Evolutionary conservation across 2,797 vertebrate species (phyloP).

Genomic region (Phataginus tetradactyla): DNA sequence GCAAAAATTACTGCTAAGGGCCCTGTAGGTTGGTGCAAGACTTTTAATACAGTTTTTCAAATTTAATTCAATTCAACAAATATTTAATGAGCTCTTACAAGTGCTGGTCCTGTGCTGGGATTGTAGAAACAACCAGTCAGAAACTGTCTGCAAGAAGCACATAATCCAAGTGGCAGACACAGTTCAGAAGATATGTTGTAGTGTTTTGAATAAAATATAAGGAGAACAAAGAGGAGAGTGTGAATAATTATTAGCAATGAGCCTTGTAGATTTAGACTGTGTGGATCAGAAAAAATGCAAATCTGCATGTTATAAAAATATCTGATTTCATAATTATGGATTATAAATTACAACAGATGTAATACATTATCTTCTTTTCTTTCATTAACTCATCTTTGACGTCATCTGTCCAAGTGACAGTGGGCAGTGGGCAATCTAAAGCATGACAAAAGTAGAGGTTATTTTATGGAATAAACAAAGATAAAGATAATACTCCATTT

Average conservation of each 20-base stretch:
- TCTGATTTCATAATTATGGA: background rate
- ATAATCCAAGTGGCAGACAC: background rate
- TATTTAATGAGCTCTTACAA: slow-evolving; percentile 45
- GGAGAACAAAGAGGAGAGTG: background rate
- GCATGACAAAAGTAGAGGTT: background rate
- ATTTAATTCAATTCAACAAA: slow-evolving; percentile 39
- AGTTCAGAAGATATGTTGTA: background rate
- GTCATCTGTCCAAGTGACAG: background rate
- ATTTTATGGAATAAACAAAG: background rate
- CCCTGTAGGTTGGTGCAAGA: background rate
- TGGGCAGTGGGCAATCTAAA: background rate
- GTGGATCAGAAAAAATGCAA: background rate
- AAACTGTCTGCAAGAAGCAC: background rate
- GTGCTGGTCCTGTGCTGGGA: background rate
- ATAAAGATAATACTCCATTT: background rate
- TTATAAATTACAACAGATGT: background rate
- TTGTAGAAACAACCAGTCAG: background rate
- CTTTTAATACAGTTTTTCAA: slow-evolving; percentile 36
- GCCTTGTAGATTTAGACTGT: background rate
- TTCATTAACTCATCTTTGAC: background rate
- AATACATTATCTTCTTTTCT: background rate
- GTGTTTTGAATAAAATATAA: background rate
- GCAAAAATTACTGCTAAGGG: background rate
- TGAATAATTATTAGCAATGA: background rate
- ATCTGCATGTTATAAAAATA: slow-evolving; percentile 1